Conservation (phyloP, 2,797 vertebrate genomes). For the Masticophis lateralis region DNA sequence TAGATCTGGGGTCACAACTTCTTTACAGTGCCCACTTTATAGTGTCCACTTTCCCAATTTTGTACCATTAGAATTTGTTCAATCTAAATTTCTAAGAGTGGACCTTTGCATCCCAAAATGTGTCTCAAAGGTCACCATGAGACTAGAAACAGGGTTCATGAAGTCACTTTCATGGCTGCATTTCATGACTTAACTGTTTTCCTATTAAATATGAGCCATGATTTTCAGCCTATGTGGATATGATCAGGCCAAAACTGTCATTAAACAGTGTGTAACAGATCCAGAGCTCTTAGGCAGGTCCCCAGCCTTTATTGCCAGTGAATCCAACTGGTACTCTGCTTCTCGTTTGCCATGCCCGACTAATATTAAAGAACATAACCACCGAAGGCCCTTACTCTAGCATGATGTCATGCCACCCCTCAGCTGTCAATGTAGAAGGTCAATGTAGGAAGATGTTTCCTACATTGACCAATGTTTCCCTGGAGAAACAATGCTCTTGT, state of each 20-base stretch:
- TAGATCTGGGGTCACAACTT: neutral
- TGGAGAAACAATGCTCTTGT: neutral
- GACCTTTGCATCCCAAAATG: neutral
- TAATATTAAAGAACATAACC: neutral
- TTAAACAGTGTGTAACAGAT: neutral
- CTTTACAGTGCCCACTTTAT: neutral
- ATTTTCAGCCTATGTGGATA: neutral
- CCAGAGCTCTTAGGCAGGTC: neutral
- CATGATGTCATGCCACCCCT: neutral
- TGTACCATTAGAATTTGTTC: neutral
- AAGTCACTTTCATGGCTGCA: neutral
- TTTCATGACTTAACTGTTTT: neutral
- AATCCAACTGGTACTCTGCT: neutral
- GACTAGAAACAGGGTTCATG: neutral
- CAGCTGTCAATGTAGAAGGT: neutral
- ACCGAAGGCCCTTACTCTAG: neutral
- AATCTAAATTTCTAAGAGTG: neutral
- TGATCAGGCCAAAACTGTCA: neutral
- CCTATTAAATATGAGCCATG: neutral
- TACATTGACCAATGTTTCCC: neutral
- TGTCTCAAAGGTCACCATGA: neutral
- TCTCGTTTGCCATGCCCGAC: neutral
- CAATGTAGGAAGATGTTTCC: neutral
- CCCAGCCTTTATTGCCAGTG: neutral
- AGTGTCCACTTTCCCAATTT: neutral